Evolutionary conservation across 2,113 vertebrate species (phyloP), one percentile per base, ranked within the genome.

Genomic region (Prunella himalayana): DNA sequence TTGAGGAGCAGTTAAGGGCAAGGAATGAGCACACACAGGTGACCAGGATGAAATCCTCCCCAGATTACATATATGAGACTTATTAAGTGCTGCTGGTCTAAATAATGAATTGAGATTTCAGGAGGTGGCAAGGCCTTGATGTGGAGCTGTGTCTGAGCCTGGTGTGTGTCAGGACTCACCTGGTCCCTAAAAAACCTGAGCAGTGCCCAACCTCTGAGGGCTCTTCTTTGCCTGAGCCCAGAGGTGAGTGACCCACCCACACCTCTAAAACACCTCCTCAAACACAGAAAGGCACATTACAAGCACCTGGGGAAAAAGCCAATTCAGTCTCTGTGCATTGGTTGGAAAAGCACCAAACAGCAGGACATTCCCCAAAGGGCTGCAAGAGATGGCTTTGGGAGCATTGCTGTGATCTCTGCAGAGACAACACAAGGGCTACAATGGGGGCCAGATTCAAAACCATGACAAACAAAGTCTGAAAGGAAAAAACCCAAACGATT

Each of bases 181-280:
- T 30, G 30, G 23, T 15, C 50, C 37, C 42, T 31, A 28, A 81
- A 1, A 11, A 66, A 59, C 28, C 8, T 39, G 20, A 86, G 60
- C 56, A 49, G 25, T 35, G 23, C 12, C 22, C 44, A 68, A 4
- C 20, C 33, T 53, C 68, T 51, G 51, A 71, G 24, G 12, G 33
- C 22, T 69, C 2, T 28, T 75, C 51, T 73, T 41, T 71, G 28
- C 49, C 75, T 30, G 70, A 83, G 44, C 88, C 51, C 11, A 30
- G 50, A 69, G 42, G 5, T 10, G 42, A 54, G 54, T 0, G 2
- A 78, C 15, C 20, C 23, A 28, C 21, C 33, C 0, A 0, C 27
- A 75, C 44, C 66, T 90, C 71, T 42, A 37, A 73, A 88, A 59
- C 30, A 54, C 12, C 35, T 72, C 45, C 72, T 77, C 82, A 86